phyloP scores from a whole-genome alignment of 2,113 vertebrate genomes.

The Empidonax traillii region DNA sequence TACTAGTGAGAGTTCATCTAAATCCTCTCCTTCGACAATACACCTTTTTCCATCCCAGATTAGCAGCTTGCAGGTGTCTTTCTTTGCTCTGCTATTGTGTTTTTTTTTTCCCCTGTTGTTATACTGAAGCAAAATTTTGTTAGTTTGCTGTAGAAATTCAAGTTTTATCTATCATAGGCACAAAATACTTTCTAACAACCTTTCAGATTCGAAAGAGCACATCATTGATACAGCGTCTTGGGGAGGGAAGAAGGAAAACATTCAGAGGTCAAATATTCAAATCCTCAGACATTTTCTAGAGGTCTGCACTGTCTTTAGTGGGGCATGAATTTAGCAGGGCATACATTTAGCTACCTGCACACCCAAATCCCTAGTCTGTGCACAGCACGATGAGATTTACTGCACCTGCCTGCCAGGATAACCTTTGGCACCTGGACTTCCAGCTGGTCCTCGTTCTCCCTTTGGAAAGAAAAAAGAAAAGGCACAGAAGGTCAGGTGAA shows the following conservation, averaged over 20 bases:
- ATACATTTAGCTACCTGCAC: slow-evolving; percentile 33
- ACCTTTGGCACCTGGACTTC: slow-evolving; percentile 99
- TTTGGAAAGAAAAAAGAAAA: slow-evolving; percentile 70
- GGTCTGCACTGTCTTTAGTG: not conserved
- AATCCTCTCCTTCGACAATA: not conserved
- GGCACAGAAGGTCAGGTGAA: not conserved
- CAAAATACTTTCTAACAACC: not conserved
- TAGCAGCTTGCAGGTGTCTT: not conserved
- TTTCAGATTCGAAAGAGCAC: not conserved
- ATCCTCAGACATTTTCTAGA: not conserved
- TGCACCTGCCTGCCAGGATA: slow-evolving; percentile 99
- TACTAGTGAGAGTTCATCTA: not conserved
- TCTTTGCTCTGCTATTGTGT: not conserved
- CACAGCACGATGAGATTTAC: slow-evolving; percentile 93
- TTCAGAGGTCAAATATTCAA: not conserved
- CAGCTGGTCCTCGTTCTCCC: slow-evolving; percentile 88
- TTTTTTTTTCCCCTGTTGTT: fast-evolving
- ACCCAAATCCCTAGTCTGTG: slow-evolving; percentile 74
- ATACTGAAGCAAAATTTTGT: not conserved
- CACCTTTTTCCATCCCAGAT: not conserved
- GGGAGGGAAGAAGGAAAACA: not conserved
- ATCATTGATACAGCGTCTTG: not conserved
- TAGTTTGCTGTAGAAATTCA: not conserved
- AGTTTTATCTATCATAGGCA: not conserved
- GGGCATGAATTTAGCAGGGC: not conserved